Evolutionary conservation across 2,113 vertebrate genomes (phyloP).

Genomic region (Burhinus bistriatus): DNA sequence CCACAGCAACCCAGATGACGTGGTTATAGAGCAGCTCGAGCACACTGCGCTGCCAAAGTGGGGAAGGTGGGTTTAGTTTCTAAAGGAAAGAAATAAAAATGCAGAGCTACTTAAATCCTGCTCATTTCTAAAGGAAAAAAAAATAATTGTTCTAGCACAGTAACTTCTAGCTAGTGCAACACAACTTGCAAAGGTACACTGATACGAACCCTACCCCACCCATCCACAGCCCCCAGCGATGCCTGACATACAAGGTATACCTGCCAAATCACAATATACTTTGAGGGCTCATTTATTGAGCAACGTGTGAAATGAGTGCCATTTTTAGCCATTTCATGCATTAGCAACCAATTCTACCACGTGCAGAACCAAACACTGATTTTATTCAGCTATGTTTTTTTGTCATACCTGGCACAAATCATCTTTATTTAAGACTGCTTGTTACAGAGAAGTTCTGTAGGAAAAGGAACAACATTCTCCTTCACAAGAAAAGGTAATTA

Average conservation of each 20-base stretch:
- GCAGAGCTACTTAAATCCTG: background rate
- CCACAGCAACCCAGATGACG: background rate
- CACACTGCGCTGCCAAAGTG: accelerated
- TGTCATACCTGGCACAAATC: background rate
- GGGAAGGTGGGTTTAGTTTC: background rate
- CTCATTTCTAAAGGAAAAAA: background rate
- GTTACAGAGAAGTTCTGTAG: background rate
- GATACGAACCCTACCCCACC: background rate
- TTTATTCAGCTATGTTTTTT: background rate
- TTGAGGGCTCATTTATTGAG: background rate
- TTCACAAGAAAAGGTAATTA: background rate
- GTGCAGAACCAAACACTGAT: background rate
- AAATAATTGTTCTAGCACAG: background rate
- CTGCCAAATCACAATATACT: background rate
- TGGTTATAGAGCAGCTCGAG: background rate
- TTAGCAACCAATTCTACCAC: background rate
- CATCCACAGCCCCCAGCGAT: background rate
- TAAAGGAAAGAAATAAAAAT: background rate
- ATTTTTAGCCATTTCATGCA: background rate
- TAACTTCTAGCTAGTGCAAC: background rate
- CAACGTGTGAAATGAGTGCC: background rate
- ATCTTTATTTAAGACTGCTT: background rate
- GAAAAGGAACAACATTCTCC: background rate
- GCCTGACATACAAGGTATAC: accelerated
- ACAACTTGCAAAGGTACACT: background rate